Evolutionary conservation across 2,113 vertebrate species (phyloP).

Genomic region (Vidua macroura): DNA sequence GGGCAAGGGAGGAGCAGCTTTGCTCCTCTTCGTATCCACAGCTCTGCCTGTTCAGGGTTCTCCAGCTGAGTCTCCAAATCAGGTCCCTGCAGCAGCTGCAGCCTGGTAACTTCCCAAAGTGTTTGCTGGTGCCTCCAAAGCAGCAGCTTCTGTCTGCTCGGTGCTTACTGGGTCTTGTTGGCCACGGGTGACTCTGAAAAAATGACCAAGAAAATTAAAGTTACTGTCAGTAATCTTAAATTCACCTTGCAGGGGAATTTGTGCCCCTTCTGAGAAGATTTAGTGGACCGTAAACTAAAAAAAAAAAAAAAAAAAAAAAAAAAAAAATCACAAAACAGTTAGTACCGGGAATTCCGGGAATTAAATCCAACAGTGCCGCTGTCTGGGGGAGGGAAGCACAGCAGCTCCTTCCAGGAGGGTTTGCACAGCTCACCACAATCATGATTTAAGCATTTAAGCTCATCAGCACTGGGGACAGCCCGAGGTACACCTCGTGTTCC

Average conservation of each 20-base stretch:
- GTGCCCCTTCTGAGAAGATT: background rate
- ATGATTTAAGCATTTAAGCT: accelerated
- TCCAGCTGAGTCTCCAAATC: background rate
- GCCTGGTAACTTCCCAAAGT: accelerated
- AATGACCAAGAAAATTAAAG: background rate
- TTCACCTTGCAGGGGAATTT: background rate
- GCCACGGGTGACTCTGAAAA: background rate
- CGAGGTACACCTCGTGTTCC: accelerated
- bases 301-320: too few relatives aligned
- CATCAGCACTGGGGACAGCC: accelerated
- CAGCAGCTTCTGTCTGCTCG: background rate
- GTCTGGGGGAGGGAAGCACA: background rate
- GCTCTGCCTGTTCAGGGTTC: background rate
- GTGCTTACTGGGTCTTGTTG: background rate
- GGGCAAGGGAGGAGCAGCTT: background rate
- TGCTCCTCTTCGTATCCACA: background rate
- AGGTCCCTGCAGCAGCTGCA: background rate
- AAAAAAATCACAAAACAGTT: background rate
- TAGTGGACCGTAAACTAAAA: accelerated
- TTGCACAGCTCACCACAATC: accelerated
- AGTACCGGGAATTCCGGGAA: background rate
- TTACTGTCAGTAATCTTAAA: background rate
- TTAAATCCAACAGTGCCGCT: conserved; percentile 51
- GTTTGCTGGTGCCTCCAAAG: background rate
- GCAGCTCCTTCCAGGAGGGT: background rate